Percentiles rank a stretch among this genome's conserved stretches.
phyloP scores from a whole-genome alignment of 2,113 vertebrate genomes.

The Leptobrachium leishanense region DNA sequence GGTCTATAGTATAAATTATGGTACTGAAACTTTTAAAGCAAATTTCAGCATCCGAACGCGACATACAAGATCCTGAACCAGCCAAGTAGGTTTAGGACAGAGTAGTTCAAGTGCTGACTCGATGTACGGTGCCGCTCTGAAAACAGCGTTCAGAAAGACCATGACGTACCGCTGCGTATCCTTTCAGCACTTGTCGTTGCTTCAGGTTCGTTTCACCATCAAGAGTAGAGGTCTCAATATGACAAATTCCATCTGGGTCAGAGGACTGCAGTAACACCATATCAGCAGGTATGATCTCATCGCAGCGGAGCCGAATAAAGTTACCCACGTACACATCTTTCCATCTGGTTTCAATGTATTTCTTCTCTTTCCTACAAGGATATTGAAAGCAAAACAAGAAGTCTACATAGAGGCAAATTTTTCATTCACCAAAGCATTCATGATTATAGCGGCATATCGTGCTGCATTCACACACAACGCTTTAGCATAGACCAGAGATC shows the following conservation, averaged over 20 bases:
- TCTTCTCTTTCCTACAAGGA: slow-evolving; percentile 73
- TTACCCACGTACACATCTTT: slow-evolving; percentile 88
- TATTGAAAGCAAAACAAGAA: background rate
- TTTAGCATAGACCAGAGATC: too few relatives aligned
- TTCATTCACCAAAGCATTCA: too few relatives aligned
- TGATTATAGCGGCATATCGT: too few relatives aligned
- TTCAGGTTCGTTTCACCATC: slow-evolving; percentile 96
- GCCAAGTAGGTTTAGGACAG: too few relatives aligned
- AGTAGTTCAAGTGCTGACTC: too few relatives aligned
- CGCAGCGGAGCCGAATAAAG: slow-evolving; percentile 83
- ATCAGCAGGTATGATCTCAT: slow-evolving; percentile 90
- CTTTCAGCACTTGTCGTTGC: slow-evolving; percentile 85
- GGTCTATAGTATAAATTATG: too few relatives aligned
- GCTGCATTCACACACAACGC: too few relatives aligned
- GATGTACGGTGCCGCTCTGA: background rate
- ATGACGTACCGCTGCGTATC: slow-evolving; percentile 55
- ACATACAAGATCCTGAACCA: too few relatives aligned
- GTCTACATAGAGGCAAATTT: background rate
- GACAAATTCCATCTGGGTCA: slow-evolving; percentile 85
- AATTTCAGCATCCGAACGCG: too few relatives aligned
- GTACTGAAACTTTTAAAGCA: too few relatives aligned
- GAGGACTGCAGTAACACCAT: slow-evolving; percentile 88
- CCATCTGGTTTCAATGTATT: slow-evolving; percentile 78
- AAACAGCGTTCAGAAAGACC: background rate
- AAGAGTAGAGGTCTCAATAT: slow-evolving; percentile 88